Percentiles rank a stretch among this genome's conserved stretches.
These are phyloP conservation scores for Hippocampus abdominalis DNA, from an alignment of 2,113 vertebrate genomes.

Conservation along the genomic window DNA sequence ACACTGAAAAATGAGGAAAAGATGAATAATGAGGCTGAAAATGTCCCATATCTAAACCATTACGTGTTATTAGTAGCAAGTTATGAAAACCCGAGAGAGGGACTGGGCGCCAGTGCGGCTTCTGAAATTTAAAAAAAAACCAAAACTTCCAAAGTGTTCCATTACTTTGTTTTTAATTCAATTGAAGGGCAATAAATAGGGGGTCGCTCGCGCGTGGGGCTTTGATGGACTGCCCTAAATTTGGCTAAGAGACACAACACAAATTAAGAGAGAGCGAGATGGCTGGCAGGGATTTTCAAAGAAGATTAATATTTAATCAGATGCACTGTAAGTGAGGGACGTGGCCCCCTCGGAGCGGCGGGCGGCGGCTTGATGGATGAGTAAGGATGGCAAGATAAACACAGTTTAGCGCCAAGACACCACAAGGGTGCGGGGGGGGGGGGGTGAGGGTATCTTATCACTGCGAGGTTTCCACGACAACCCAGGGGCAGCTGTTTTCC, in stretches of 20 bases:
- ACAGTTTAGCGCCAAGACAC: slow-evolving; percentile 32
- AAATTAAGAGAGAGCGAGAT: neutral
- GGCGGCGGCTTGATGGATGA: slow-evolving; percentile 47
- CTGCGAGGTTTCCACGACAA: slow-evolving; percentile 42
- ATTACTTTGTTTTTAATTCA: too few species aligned
- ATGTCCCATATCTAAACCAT: too few species aligned
- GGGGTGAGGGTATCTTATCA: slow-evolving; percentile 46
- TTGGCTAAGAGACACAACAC: neutral
- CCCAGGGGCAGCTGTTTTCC: slow-evolving; percentile 18
- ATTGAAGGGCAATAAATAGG: too few species aligned
- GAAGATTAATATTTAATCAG: slow-evolving; percentile 55
- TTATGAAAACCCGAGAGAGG: too few species aligned
- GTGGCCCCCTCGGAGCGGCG: neutral
- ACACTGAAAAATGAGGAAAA: too few species aligned
- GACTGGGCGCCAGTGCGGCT: too few species aligned
- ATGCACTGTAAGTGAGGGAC: neutral
- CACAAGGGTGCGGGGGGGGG: neutral
- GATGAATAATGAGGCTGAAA: too few species aligned
- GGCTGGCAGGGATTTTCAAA: slow-evolving; percentile 31
- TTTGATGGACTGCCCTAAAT: neutral
- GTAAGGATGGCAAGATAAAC: slow-evolving; percentile 51
- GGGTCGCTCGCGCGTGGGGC: too few species aligned
- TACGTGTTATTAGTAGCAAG: too few species aligned
- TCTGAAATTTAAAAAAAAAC: too few species aligned
- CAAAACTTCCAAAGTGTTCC: too few species aligned